Conservation (phyloP, 2,888 invertebrate genomes). For the Cremastinae sp. region DNA sequence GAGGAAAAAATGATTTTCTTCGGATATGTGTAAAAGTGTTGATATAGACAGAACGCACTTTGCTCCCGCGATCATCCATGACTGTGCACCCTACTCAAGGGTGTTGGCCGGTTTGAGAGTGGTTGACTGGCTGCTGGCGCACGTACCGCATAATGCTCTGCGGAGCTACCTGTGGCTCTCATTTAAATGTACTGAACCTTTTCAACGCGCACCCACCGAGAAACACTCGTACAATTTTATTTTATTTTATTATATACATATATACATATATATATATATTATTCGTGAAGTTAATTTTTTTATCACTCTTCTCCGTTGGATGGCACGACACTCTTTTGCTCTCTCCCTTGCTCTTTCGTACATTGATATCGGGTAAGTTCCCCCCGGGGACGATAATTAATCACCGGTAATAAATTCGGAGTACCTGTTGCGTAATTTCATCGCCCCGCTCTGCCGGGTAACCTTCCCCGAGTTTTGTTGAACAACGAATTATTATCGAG, state of each 20-base stretch:
- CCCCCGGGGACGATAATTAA: slow-evolving; percentile 68
- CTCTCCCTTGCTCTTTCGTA: not conserved
- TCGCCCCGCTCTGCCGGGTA: not conserved
- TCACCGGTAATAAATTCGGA: slow-evolving; percentile 64
- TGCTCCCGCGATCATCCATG: slow-evolving; percentile 69
- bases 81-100: slow-evolving; percentile 70
- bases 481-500: slow-evolving; percentile 18
- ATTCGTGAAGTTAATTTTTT: slow-evolving; percentile 33
- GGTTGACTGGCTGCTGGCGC: slow-evolving; percentile 64
- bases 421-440: slow-evolving; percentile 71
- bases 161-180: slow-evolving; percentile 77
- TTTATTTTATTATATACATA: not conserved
- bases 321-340: slow-evolving; percentile 55
- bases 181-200: slow-evolving; percentile 78
- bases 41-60: slow-evolving; percentile 17
- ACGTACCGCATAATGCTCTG: slow-evolving; percentile 74
- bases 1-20: slow-evolving; percentile 7
- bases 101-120: slow-evolving; percentile 60
- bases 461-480: slow-evolving; percentile 15
- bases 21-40: not conserved
- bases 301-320: slow-evolving; percentile 59
- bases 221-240: slow-evolving; percentile 45
- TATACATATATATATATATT: too few relatives aligned
- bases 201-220: slow-evolving; percentile 53
- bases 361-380: slow-evolving; percentile 64